These are phyloP conservation scores for Maniola hyperantus DNA, from an alignment of 2,888 invertebrate species.

Conservation along the genomic window DNA sequence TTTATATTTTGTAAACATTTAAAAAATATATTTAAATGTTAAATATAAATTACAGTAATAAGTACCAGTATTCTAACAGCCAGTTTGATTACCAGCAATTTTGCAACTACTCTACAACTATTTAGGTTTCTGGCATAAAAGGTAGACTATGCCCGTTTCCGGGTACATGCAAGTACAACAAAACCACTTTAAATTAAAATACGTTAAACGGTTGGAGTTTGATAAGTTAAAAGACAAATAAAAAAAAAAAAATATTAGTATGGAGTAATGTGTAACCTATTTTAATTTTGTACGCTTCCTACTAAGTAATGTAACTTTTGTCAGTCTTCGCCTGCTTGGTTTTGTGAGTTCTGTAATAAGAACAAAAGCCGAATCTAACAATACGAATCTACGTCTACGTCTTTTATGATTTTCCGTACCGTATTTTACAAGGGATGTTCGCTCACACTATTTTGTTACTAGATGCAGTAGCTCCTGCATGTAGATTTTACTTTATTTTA, in stretches of 20 bases:
- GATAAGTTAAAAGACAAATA: no score
- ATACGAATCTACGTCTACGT: neutral
- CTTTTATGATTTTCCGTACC: conserved; percentile 4
- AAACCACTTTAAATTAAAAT: no score
- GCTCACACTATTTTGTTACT: neutral
- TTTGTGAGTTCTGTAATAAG: conserved; percentile 1
- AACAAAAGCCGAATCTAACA: neutral
- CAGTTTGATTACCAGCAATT: neutral
- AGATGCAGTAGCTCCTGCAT: no score
- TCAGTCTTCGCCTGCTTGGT: neutral
- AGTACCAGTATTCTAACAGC: neutral
- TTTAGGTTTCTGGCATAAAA: neutral
- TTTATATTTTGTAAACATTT: no score
- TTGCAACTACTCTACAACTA: neutral
- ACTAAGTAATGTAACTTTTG: neutral
- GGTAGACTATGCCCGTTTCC: no score
- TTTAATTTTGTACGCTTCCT: neutral
- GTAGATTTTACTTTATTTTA: no score
- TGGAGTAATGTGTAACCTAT: neutral
- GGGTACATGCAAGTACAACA: no score
- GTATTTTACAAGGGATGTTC: neutral
- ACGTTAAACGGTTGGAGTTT: no score
- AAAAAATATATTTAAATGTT: no score
- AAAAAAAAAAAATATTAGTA: neutral
- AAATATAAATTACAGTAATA: neutral